Evolutionary conservation across 2,113 vertebrate species (phyloP).

Genomic region (Hemibates koningsi): DNA sequence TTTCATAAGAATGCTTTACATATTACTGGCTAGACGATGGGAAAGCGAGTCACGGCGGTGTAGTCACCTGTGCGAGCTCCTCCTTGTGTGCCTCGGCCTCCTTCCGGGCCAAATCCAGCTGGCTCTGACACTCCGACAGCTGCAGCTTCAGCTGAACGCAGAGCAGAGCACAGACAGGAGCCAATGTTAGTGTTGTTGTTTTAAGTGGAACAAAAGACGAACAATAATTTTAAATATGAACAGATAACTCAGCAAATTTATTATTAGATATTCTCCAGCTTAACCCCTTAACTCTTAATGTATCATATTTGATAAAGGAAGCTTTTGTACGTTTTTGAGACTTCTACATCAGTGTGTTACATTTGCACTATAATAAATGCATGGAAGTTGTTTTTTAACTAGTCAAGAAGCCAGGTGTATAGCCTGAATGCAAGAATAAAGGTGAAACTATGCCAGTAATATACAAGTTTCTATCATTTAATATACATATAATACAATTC

Average conservation of each 20-base stretch:
- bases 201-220: neutral
- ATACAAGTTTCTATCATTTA: neutral
- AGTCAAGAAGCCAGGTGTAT: neutral
- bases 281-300: neutral
- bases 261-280: neutral
- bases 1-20: neutral
- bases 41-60: neutral
- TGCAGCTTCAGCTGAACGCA: slow-evolving; percentile 77
- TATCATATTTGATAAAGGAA: neutral
- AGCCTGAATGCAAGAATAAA: neutral
- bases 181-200: neutral
- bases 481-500: neutral
- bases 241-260: neutral
- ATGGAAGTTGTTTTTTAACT: neutral
- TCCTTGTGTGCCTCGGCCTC: slow-evolving; percentile 82
- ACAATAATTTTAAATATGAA: neutral
- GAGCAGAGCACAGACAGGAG: neutral
- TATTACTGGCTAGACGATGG: neutral
- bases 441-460: neutral
- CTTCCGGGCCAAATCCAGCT: slow-evolving; percentile 76
- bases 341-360: neutral
- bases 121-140: slow-evolving; percentile 78
- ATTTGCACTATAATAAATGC: neutral
- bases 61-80: slow-evolving; percentile 81
- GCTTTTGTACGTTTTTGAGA: neutral